Percentiles rank a stretch among this genome's conserved stretches.
Conservation (phyloP, 2,888 invertebrate species). For the Helobdella robusta region DNA sequence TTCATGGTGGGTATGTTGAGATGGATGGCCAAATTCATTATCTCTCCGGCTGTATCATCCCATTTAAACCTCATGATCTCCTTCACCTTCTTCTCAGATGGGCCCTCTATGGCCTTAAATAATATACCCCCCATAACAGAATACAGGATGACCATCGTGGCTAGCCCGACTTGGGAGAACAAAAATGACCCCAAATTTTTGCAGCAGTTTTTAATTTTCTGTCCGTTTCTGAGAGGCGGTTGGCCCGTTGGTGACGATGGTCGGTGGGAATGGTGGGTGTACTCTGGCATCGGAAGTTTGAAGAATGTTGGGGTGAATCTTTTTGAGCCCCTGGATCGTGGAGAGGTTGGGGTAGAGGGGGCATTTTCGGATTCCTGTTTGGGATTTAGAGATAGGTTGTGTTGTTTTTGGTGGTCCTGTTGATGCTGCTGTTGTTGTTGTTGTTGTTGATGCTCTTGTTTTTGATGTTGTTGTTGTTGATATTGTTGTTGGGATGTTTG, state of each 20-base stretch:
- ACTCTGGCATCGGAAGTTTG: background rate
- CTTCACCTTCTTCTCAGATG: conserved; percentile 37
- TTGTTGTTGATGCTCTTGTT: too few species aligned
- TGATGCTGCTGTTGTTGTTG: too few species aligned
- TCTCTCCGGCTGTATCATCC: conserved; percentile 25
- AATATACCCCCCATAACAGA: conserved; percentile 83
- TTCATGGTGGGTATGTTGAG: conserved; percentile 22
- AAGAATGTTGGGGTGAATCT: background rate
- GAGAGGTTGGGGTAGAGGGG: too few species aligned
- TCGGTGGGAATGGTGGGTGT: too few species aligned
- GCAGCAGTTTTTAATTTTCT: conserved; percentile 42
- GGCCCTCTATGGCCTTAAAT: conserved; percentile 55
- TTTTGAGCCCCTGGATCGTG: background rate
- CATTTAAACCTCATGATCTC: background rate
- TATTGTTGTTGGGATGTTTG: too few species aligned
- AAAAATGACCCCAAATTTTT: conserved; percentile 75
- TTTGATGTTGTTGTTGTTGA: too few species aligned
- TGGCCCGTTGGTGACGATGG: too few species aligned
- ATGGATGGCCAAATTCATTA: conserved; percentile 23
- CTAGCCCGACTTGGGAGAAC: conserved; percentile 85
- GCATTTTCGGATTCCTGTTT: too few species aligned
- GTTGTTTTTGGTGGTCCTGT: too few species aligned
- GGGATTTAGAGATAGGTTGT: too few species aligned
- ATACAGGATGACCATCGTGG: conserved; percentile 69
- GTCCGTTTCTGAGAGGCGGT: background rate